A percentile compares a stretch with the other conserved stretches of the same genome.
Evolutionary conservation across 2,113 vertebrate genomes (phyloP).

Genomic region (Plectropomus leopardus): DNA sequence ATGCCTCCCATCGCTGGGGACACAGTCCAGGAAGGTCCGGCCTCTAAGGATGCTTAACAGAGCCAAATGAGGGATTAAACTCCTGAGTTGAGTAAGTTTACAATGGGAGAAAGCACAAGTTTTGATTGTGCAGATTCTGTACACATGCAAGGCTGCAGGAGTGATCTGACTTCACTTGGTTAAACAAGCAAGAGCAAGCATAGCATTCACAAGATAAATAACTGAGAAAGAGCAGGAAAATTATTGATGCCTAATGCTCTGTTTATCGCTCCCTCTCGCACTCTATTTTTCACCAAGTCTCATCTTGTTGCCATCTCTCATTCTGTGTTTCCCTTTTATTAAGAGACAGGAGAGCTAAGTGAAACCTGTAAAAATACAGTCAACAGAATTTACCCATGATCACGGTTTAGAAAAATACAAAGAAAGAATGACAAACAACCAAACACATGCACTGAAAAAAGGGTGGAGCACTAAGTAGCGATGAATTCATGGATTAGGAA

Average conservation of each 20-base stretch:
- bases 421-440: slow-evolving; percentile 4
- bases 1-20: slow-evolving; percentile 49
- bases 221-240: slow-evolving; percentile 3
- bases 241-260: neutral
- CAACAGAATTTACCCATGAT: neutral
- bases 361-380: neutral
- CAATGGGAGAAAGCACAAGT: neutral
- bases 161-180: slow-evolving; percentile 6
- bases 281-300: neutral
- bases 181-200: slow-evolving; percentile 6
- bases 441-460: neutral
- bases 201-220: slow-evolving; percentile 12
- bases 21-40: slow-evolving; percentile 31
- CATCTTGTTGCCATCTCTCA: neutral
- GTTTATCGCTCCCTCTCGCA: neutral
- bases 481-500: slow-evolving; percentile 60
- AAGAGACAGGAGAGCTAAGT: neutral
- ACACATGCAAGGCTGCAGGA: neutral
- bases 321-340: neutral
- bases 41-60: slow-evolving; percentile 25
- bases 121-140: slow-evolving; percentile 9
- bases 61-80: slow-evolving; percentile 23
- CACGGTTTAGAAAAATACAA: neutral
- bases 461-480: slow-evolving; percentile 13
- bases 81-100: neutral